Conservation (phyloP, 2,888 invertebrate genomes). For the Luperina testacea region DNA sequence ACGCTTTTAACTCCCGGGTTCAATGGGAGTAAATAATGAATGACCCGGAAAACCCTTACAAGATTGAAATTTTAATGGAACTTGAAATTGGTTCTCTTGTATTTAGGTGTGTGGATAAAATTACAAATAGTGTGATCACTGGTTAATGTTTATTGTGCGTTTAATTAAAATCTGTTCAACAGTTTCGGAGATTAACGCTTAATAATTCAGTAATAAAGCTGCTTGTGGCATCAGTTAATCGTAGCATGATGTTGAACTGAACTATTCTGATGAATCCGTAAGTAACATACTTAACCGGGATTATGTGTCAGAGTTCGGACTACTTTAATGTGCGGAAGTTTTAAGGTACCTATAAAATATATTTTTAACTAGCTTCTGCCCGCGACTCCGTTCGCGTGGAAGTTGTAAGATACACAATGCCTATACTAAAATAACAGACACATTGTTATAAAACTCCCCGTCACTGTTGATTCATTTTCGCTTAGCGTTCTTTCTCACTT, state of each 20-base stretch:
- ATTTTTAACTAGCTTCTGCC: not conserved
- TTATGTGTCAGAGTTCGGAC: slow-evolving; percentile 25
- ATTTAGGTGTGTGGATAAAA: slow-evolving; percentile 18
- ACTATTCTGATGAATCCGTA: slow-evolving; percentile 43
- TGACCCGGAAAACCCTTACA: slow-evolving; percentile 34
- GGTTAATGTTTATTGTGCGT: slow-evolving; percentile 24
- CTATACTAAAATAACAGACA: not conserved
- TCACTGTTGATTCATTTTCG: too few relatives aligned
- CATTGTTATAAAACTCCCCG: not conserved
- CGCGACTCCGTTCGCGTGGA: not conserved
- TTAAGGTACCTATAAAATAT: not conserved
- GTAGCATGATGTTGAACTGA: slow-evolving; percentile 28
- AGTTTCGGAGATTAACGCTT: slow-evolving; percentile 44
- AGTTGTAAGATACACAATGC: not conserved
- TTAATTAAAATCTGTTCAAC: slow-evolving; percentile 58
- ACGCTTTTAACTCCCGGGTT: slow-evolving; percentile 38
- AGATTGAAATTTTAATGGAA: slow-evolving; percentile 48
- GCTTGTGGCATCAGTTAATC: slow-evolving; percentile 32
- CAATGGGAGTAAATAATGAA: slow-evolving; percentile 34
- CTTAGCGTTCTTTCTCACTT: not conserved
- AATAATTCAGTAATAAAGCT: slow-evolving; percentile 55
- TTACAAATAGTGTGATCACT: slow-evolving; percentile 24
- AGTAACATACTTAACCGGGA: slow-evolving; percentile 39
- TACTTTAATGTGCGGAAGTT: slow-evolving; percentile 13
- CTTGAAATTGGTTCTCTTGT: slow-evolving; percentile 16